phyloP scores from a whole-genome alignment of 1,140 invertebrate species.

The Brachionus sp. region DNA sequence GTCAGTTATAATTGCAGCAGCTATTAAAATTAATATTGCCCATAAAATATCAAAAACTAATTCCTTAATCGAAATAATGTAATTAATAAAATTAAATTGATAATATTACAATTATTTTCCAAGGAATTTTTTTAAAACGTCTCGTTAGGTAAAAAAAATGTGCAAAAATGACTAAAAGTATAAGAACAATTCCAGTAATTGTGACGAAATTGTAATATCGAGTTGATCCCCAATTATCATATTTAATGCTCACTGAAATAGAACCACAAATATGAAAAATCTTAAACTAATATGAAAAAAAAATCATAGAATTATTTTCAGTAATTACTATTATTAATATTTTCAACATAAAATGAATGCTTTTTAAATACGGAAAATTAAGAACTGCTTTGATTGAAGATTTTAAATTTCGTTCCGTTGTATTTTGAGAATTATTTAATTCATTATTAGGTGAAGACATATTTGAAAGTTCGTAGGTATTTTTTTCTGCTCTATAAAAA shows the following conservation, averaged over 20 bases:
- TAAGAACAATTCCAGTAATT: constrained; percentile 1
- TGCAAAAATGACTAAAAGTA: background rate
- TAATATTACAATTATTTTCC: constrained; percentile 26
- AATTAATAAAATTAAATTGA: background rate
- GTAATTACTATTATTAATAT: background rate
- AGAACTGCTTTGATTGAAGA: background rate
- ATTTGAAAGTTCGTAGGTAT: background rate
- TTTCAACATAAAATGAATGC: background rate
- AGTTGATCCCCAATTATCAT: constrained; percentile 36
- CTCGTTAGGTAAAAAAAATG: constrained; percentile 12
- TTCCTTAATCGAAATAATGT: background rate
- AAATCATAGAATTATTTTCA: background rate
- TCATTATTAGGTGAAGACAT: background rate
- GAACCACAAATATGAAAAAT: constrained; percentile 16
- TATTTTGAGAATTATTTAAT: background rate
- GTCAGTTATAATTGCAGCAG: constrained; percentile 26
- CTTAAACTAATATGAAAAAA: background rate
- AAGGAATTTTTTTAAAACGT: constrained; percentile 12
- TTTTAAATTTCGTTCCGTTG: background rate
- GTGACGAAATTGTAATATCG: constrained; percentile 39
- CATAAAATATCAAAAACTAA: background rate
- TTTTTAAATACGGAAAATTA: background rate
- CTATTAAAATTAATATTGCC: constrained; percentile 31
- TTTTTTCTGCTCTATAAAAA: background rate
- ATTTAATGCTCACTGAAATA: constrained; percentile 30